Evolutionary conservation across 53 echinoderm and acorn worm species (phyloP).

Genomic region (Zoroaster sp.): DNA sequence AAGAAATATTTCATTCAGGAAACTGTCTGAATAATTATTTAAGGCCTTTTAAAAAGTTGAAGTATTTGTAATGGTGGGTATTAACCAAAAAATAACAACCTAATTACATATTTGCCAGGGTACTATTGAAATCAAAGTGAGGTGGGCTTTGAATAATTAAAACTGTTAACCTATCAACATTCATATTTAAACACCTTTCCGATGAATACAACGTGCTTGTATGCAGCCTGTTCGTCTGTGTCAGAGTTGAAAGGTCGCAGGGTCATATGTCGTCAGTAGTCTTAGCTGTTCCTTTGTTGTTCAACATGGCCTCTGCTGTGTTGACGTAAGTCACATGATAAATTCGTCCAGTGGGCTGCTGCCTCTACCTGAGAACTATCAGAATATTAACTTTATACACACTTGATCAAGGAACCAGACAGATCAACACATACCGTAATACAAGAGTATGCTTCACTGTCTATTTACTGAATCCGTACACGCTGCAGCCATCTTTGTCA

Average conservation of each 20-base stretch:
- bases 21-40: no score
- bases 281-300: constrained; percentile 35
- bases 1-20: no score
- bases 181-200: constrained; percentile 32
- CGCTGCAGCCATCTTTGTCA: neutral
- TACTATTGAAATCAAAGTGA: neutral
- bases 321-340: constrained; percentile 31
- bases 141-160: constrained; percentile 32
- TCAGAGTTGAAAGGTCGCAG: constrained; percentile 50
- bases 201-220: constrained; percentile 44
- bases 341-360: constrained; percentile 22
- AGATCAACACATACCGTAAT: neutral
- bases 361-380: constrained; percentile 12
- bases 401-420: constrained; percentile 7
- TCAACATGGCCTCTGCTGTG: constrained; percentile 35
- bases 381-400: neutral
- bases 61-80: neutral
- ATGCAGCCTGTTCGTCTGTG: constrained; percentile 46
- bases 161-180: constrained; percentile 13
- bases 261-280: constrained; percentile 44
- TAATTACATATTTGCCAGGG: neutral
- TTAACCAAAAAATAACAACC: neutral
- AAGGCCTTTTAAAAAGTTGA: neutral
- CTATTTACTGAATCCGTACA: neutral
- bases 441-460: neutral